Evolutionary conservation across 2,113 vertebrate genomes (phyloP).

Genomic region (Formicarius rufipectus): DNA sequence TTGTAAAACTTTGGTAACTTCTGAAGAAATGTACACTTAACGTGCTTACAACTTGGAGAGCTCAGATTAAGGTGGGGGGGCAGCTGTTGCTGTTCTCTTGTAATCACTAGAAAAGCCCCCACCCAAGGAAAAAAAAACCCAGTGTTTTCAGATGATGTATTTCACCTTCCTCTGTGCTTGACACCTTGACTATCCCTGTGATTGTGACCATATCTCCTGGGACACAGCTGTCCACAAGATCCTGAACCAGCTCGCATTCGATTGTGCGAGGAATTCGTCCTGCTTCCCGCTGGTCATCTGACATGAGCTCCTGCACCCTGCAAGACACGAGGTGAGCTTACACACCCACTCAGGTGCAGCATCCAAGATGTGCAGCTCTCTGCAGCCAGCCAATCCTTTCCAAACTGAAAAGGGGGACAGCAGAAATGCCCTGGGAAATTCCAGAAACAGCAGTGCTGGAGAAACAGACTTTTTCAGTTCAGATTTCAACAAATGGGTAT

Average conservation of each 20-base stretch:
- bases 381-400: not conserved
- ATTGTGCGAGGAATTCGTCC: conserved; percentile 95
- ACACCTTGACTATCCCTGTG: conserved; percentile 90
- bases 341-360: fast-evolving
- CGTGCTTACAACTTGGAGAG: fast-evolving
- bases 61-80: not conserved
- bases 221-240: conserved; percentile 95
- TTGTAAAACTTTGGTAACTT: not conserved
- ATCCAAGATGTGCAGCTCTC: not conserved
- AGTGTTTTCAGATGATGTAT: not conserved
- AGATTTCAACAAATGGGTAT: not conserved
- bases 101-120: not conserved
- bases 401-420: not conserved
- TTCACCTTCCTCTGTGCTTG: conserved; percentile 86
- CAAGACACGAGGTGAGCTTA: not conserved
- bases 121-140: not conserved
- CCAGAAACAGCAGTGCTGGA: not conserved
- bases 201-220: conserved; percentile 92
- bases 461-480: not conserved
- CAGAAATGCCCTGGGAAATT: not conserved
- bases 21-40: not conserved
- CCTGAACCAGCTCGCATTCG: conserved; percentile 91
- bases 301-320: conserved; percentile 93
- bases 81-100: not conserved
- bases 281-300: conserved; percentile 90